Evolutionary conservation across 1,140 invertebrate species (phyloP), one percentile per base, ranked within the genome.

Genomic region (Calliopsis andreniformis): DNA sequence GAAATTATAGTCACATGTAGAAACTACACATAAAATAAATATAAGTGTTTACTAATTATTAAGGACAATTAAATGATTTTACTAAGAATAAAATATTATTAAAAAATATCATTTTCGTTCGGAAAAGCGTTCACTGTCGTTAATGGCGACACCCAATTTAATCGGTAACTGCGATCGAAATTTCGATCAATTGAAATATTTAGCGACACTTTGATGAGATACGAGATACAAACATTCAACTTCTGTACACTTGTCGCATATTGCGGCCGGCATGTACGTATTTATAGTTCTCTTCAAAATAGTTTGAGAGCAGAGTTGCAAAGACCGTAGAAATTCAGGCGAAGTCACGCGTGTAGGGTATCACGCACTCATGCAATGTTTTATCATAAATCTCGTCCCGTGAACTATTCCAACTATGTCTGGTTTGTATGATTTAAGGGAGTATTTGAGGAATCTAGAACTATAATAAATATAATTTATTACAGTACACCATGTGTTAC

Each of bases 281-380:
- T 84, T 83, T 83, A 83, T 84, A 83, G 82, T 63, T 75, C 42
- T 63, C 80, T 82, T 83, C 55, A 62, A 76, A 83, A 83, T 83
- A 83, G 82, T 82, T 79, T 66, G 53, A 72, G 82, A 75, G 82
- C 76, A 76, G 70, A 68, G 62, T 78, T 78, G 75, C 80, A 83
- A 83, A 82, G 79, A 69, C 47, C 72, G 79, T 81, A 49, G 79
- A 81, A 82, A 81, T 81, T 77, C 79, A 18, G 51, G 75, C 30
- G 68, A 78, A 81, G 77, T 70, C 72, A 67, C 79, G 79, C 79
- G 66, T 59, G 61, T 56, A 43, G 55, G 25, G 70, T 61, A 53
- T 81, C 72, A 71, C 66, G 61, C 58, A 10, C 7, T 62, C 32
- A 30, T 30, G 1, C 23, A 30, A 71, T n/a, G 58, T 39, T 71